These are phyloP conservation scores for Mirza zaza DNA, from an alignment of 2,113 vertebrate species.

Conservation along the genomic window DNA sequence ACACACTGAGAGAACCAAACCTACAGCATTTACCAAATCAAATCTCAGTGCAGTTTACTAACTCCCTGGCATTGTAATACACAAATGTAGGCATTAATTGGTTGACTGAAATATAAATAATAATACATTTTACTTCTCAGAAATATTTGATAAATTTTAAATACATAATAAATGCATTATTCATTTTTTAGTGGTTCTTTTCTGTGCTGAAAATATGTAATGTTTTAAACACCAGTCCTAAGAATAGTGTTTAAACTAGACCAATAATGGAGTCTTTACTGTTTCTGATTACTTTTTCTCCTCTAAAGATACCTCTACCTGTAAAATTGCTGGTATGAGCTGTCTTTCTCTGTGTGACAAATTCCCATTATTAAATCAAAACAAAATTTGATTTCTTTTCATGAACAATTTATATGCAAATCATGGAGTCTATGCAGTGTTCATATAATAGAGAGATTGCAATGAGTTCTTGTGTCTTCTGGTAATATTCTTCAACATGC, in stretches of 20 bases:
- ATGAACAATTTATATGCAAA: background rate
- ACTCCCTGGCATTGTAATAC: fast-evolving
- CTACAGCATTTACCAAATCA: background rate
- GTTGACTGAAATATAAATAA: background rate
- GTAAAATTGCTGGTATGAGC: background rate
- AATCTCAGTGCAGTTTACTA: background rate
- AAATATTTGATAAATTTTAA: background rate
- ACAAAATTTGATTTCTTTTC: conserved; percentile 3
- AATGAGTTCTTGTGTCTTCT: background rate
- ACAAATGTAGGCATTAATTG: background rate
- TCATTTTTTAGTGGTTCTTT: conserved; percentile 48
- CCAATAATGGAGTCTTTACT: background rate
- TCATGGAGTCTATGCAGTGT: background rate
- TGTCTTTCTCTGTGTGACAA: conserved; percentile 3
- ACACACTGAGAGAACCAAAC: background rate
- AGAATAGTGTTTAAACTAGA: conserved; percentile 42
- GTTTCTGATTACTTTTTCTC: conserved; percentile 44
- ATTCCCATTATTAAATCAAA: conserved; percentile 30
- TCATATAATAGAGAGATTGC: conserved; percentile 18
- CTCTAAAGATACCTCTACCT: conserved; percentile 10
- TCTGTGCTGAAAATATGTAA: background rate
- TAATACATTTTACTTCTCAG: background rate
- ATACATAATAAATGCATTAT: conserved; percentile 35
- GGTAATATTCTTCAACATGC: background rate
- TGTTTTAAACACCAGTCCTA: background rate